Evolutionary conservation across 2,888 invertebrate species (phyloP).

Genomic region (Plagiodera versicolora): DNA sequence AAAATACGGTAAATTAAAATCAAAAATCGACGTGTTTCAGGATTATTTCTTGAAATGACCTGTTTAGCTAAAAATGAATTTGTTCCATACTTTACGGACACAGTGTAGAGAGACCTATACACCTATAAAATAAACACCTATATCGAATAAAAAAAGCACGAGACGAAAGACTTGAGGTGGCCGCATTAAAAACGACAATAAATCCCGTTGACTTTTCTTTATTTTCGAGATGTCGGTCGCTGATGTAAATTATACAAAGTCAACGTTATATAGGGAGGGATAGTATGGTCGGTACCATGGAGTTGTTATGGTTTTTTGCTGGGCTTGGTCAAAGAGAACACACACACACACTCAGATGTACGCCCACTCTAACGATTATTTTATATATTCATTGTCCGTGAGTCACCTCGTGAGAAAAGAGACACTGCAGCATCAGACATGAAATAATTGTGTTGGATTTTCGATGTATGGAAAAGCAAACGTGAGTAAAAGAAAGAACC

Average conservation of each 20-base stretch:
- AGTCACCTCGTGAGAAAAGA: constrained; percentile 28
- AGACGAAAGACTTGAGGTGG: not conserved
- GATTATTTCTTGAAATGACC: too few relatives aligned
- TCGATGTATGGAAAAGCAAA: too few relatives aligned
- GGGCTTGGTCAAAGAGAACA: constrained; percentile 36
- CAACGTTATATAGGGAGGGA: not conserved
- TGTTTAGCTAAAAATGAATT: too few relatives aligned
- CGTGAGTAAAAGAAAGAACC: too few relatives aligned
- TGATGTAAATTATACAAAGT: not conserved
- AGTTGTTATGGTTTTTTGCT: constrained; percentile 36
- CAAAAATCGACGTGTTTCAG: too few relatives aligned
- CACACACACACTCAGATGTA: constrained; percentile 22
- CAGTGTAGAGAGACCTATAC: too few relatives aligned
- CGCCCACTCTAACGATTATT: constrained; percentile 31
- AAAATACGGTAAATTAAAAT: too few relatives aligned
- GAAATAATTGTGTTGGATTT: too few relatives aligned
- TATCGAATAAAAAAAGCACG: too few relatives aligned
- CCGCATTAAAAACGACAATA: not conserved
- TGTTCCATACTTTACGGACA: too few relatives aligned
- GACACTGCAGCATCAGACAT: too few relatives aligned
- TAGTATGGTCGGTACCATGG: constrained; percentile 4
- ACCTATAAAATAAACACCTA: too few relatives aligned
- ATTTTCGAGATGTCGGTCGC: not conserved
- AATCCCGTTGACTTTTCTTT: not conserved
- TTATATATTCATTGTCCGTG: constrained; percentile 34